Percentiles rank a stretch among this genome's conserved stretches.
Conservation (phyloP, 2,888 invertebrate genomes). For the Tridacna gigas region DNA sequence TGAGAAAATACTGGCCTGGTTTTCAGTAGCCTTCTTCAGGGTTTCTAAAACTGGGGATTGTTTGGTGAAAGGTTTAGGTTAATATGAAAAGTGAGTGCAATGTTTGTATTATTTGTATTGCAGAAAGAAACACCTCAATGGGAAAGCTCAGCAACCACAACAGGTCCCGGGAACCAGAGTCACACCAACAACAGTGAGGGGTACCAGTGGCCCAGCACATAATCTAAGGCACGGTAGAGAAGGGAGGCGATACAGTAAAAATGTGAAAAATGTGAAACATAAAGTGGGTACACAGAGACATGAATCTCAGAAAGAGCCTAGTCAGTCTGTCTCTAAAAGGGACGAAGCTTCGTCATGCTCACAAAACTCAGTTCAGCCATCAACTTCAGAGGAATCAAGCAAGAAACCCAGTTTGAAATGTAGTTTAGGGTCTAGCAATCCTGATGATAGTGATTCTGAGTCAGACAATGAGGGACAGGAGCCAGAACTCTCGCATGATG, state of each 20-base stretch:
- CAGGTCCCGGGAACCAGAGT: constrained; percentile 39
- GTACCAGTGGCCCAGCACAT: neutral
- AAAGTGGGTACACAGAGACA: neutral
- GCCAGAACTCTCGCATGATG: constrained; percentile 50
- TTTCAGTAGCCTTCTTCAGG: too few species aligned
- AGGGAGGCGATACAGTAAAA: neutral
- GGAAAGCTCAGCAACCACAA: neutral
- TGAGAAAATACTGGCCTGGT: too few species aligned
- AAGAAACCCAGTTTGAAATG: constrained; percentile 1
- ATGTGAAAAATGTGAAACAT: neutral
- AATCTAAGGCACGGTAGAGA: constrained; percentile 5
- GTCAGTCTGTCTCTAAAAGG: neutral
- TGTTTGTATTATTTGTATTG: neutral
- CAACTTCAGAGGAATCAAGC: constrained; percentile 6
- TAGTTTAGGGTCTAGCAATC: constrained; percentile 1
- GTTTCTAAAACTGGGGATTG: too few species aligned
- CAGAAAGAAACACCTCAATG: constrained; percentile 2
- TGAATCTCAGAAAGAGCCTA: constrained; percentile 2
- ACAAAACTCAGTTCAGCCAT: neutral
- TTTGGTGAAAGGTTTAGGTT: too few species aligned
- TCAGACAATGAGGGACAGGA: constrained; percentile 22
- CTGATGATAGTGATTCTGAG: constrained; percentile 30
- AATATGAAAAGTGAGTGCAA: neutral
- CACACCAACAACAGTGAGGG: neutral
- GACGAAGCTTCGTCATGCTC: neutral